Evolutionary conservation across 2,797 vertebrate species (phyloP), one percentile per base, ranked within the genome.

Genomic region (Lithobates sylvaticus): DNA sequence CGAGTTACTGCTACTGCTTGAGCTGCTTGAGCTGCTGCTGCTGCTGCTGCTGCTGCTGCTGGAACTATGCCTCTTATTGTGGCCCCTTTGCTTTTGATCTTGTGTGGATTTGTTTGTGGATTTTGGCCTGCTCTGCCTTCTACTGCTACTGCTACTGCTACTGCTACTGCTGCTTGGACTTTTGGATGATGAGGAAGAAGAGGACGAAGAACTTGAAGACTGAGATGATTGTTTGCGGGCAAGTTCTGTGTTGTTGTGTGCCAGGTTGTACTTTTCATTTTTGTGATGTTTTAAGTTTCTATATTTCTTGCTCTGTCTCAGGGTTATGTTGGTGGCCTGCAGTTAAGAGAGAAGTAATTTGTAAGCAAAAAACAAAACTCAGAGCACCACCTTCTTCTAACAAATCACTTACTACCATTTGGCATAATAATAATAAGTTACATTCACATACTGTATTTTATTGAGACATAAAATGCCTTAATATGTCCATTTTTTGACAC

Each of bases 101-200:
- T 0, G 10, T 70, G 0, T 6, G 44, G 9, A 67, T 0, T 89
- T 89, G 0, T 0, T 26, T 0, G 8, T 71, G 0, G 2, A 71
- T 0, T 2, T 58, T 0, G 5, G 78, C 0, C 54, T 86, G 0
- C 32, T 88, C 5, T 36, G 34, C 34, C 34, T 36, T 36, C 5
- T 1, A 36, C 34, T 36, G 34, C 34, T 34, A 5, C 29, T 32
- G 0, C 54, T 76, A 0, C 13, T 90, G 5, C 27, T 81, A 15
- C 61, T 67, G 8, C 72, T 81, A 71, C 84, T 83, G 47, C 81
- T 88, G 64, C 58, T 83, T 0, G 34, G 85, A 18, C 4, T n/a
- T 23, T 47, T 18, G 10, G 79, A 76, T 1, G 85, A 87, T 3
- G 89, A 89, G 9, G 42, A 87, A 10, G 79, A 2, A 16, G 89